Conservation (phyloP, 2,113 vertebrate genomes). For the Lota lota region DNA sequence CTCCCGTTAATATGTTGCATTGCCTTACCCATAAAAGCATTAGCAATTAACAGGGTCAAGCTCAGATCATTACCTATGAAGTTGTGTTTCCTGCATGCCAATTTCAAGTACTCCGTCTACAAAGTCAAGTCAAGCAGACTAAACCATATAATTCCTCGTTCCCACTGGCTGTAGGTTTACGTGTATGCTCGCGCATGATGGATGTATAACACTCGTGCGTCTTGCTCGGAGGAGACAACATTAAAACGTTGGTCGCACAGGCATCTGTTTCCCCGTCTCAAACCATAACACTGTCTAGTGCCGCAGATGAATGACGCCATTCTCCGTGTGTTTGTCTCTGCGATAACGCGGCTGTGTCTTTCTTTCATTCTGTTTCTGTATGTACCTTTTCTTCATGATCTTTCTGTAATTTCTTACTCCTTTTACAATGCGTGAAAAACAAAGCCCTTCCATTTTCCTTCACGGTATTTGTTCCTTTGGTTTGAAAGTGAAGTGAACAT, state of each 20-base stretch:
- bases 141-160: constrained; percentile 43
- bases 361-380: no score
- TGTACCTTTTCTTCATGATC: no score
- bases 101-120: constrained; percentile 26
- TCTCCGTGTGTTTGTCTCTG: no score
- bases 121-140: constrained; percentile 10
- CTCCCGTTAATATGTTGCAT: no score
- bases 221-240: constrained; percentile 44
- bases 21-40: no score
- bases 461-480: no score
- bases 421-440: no score
- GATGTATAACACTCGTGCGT: constrained; percentile 22
- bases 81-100: constrained; percentile 10
- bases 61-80: constrained; percentile 11
- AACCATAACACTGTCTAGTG: constrained; percentile 36
- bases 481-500: no score
- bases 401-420: no score
- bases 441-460: no score
- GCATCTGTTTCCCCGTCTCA: constrained; percentile 38
- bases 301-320: no score
- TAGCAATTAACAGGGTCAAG: constrained; percentile 14
- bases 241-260: constrained; percentile 22
- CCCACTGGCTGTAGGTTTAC: not conserved
- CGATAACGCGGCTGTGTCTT: no score
- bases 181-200: constrained; percentile 32